Base-by-base conservation (phyloP, 2,888 invertebrate species). In the Drosophila fungiperda region DNA sequence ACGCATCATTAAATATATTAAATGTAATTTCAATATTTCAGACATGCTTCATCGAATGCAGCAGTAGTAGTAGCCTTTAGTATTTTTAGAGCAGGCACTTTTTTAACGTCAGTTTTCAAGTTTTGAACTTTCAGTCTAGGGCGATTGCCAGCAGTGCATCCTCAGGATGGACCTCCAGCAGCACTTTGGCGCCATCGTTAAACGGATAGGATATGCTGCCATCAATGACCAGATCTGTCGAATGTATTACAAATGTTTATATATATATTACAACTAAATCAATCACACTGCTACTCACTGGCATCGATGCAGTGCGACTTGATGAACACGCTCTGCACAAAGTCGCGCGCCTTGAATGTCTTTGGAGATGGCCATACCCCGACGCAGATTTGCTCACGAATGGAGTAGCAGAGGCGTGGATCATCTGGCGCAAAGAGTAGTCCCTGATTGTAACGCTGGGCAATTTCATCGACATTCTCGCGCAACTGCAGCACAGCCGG, bases 141-240 rank as follows among this genome's bases (percentile, higher is more conserved):
- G 90, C 87, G 71, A 97, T 95, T 3, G 98, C 98, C 92, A 97
- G 94, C 0, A 99, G 94, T 0, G 97, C 96, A 93, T 99, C 99
- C 91, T 98, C 96, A 0, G 97, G 97, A 79, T 95, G 94, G 35
- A 97, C 96, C 93, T 98, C 97, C 17, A 99, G 93, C 11, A 96
- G 92, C 0, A 97, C 99, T 77, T 96, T 95, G 0, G 98, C 96
- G 2, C 99, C 99, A 91, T 98, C 98, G 93, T 99, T 99, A 93
- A 99, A 99, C 0, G 96, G 95, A 91, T 97, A 98, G 0, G 97
- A 97, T 20, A 98, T 96, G 75, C 98, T 98, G 33, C 99, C 99
- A 92, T 99, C 99, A 29, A 99, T 95, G 0, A 99, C 99, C 23
- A 99, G 94, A 91, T 97, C 96, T 95, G 74, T 1, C 61, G 33